These are phyloP conservation scores for Empis stercorea DNA, from an alignment of 2,888 invertebrate species.

Conservation along the genomic window DNA sequence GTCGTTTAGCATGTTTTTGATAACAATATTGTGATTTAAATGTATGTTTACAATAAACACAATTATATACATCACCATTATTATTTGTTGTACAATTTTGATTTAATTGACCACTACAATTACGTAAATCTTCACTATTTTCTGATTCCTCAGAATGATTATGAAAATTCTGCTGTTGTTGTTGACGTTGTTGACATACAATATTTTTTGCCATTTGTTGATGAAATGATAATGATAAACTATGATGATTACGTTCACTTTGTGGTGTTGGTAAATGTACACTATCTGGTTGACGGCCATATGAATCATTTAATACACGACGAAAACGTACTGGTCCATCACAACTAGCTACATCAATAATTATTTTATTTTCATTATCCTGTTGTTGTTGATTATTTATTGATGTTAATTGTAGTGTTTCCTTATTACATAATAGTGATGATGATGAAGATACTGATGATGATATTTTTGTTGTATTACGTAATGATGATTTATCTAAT, in stretches of 20 bases:
- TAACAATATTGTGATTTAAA: constrained; percentile 79
- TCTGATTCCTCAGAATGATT: constrained; percentile 23
- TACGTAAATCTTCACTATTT: constrained; percentile 18
- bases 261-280: constrained; percentile 16
- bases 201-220: constrained; percentile 37
- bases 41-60: constrained; percentile 63
- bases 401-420: constrained; percentile 11
- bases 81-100: constrained; percentile 11
- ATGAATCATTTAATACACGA: constrained; percentile 71
- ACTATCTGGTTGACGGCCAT: constrained; percentile 40
- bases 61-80: constrained; percentile 44
- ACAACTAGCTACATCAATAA: constrained; percentile 80
- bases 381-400: constrained; percentile 4
- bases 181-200: constrained; percentile 24
- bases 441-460: constrained; percentile 13
- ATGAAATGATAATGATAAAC: constrained; percentile 34
- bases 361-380: constrained; percentile 39
- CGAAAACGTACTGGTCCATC: constrained; percentile 83
- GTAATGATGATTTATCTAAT: not conserved
- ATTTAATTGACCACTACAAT: constrained; percentile 5
- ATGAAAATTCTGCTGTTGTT: constrained; percentile 10
- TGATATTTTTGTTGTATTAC: not conserved
- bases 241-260: constrained; percentile 31
- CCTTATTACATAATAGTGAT: constrained; percentile 9
- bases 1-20: constrained; percentile 61